Evolutionary conservation across 2,113 vertebrate species (phyloP).

Genomic region (Terrapene triunguis): DNA sequence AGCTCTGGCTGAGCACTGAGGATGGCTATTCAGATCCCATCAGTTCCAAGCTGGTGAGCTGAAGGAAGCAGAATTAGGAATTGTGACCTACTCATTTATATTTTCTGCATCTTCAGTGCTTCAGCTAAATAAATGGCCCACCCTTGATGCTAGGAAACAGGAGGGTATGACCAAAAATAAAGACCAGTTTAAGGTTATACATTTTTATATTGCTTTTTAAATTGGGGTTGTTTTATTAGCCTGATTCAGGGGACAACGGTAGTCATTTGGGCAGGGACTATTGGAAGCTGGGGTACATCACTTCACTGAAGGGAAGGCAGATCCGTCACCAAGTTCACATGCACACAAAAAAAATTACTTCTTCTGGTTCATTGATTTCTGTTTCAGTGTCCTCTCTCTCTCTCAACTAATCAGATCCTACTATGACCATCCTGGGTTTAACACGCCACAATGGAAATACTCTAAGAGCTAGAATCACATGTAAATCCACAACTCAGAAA

Average conservation of each 20-base stretch:
- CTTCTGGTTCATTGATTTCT: not conserved
- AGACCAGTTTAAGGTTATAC: accelerated
- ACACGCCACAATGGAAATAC: conserved; percentile 16
- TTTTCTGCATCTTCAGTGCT: not conserved
- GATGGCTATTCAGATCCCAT: not conserved
- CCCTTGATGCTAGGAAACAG: not conserved
- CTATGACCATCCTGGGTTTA: conserved; percentile 52
- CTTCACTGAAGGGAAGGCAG: not conserved
- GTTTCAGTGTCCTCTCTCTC: not conserved
- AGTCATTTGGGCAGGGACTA: not conserved
- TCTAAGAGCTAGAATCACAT: not conserved
- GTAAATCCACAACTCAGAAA: not conserved
- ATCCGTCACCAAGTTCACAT: not conserved
- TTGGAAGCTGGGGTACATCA: not conserved
- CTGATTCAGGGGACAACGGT: not conserved
- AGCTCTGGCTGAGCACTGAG: not conserved
- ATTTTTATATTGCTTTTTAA: not conserved
- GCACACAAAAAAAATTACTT: not conserved
- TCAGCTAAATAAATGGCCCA: not conserved
- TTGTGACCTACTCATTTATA: not conserved
- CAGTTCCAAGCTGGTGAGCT: accelerated
- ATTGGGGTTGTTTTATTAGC: not conserved
- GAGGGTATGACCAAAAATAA: not conserved
- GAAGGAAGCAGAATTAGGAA: not conserved
- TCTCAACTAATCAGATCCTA: conserved; percentile 35